Conservation (phyloP, 2,797 vertebrate genomes). For the Gymnocypris eckloni region DNA sequence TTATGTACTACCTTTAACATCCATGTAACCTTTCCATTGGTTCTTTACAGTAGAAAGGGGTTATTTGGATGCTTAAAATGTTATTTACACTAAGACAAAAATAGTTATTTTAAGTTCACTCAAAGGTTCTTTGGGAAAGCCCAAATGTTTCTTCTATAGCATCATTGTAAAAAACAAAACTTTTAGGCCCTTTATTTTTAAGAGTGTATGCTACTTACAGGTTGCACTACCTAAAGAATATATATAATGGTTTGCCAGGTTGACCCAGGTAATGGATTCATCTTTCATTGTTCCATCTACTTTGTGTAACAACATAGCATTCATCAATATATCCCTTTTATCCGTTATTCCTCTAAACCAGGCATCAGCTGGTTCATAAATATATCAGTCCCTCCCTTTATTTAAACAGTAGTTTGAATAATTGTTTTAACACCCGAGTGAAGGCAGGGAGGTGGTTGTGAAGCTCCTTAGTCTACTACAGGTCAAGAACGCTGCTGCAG, state of each 20-base stretch:
- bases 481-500: background rate
- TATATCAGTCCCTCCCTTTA: background rate
- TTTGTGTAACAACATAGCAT: background rate
- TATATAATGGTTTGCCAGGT: too few species aligned
- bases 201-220: background rate
- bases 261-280: background rate
- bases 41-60: too few species aligned
- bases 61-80: too few species aligned
- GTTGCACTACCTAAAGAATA: background rate
- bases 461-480: background rate
- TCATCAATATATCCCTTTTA: slow-evolving; percentile 6
- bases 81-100: too few species aligned
- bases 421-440: background rate
- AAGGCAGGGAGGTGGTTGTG: background rate
- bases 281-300: background rate
- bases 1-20: too few species aligned
- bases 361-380: background rate
- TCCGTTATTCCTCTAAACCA: background rate
- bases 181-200: background rate
- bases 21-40: too few species aligned
- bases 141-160: background rate
- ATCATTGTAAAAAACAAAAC: background rate
- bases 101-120: background rate
- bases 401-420: background rate
- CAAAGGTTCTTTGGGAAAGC: background rate